Evolutionary conservation across 2,113 vertebrate species (phyloP).

Genomic region (Antechinus stuartii): DNA sequence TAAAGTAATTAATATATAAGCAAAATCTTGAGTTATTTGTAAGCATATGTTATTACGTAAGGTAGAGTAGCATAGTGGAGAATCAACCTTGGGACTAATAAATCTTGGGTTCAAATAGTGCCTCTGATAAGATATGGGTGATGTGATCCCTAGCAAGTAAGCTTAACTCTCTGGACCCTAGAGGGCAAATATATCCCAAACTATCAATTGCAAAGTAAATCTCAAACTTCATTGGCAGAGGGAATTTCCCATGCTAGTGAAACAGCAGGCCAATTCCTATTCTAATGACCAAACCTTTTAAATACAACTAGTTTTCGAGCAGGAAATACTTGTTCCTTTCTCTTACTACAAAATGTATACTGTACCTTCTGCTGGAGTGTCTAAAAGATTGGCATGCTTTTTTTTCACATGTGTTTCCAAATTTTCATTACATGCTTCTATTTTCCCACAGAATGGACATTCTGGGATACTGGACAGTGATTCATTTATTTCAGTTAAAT

Average conservation of each 20-base stretch:
- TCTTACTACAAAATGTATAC: constrained; percentile 31
- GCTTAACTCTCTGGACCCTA: background rate
- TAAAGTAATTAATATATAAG: background rate
- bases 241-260: background rate
- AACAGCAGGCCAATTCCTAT: background rate
- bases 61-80: background rate
- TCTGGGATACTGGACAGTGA: constrained; percentile 52
- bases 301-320: background rate
- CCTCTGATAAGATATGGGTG: background rate
- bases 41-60: background rate
- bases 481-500: constrained; percentile 50
- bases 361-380: constrained; percentile 74
- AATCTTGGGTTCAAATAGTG: background rate
- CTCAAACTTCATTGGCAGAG: background rate
- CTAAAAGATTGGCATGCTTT: constrained; percentile 76
- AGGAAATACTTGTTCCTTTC: background rate
- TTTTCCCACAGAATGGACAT: constrained; percentile 83
- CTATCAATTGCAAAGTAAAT: background rate
- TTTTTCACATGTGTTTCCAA: constrained; percentile 80
- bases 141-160: background rate
- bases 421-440: constrained; percentile 68
- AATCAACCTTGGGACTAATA: background rate
- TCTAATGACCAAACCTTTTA: background rate
- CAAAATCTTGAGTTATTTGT: background rate
- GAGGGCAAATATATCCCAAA: background rate